Conservation (phyloP, 2,797 vertebrate genomes). For the Falco peregrinus region DNA sequence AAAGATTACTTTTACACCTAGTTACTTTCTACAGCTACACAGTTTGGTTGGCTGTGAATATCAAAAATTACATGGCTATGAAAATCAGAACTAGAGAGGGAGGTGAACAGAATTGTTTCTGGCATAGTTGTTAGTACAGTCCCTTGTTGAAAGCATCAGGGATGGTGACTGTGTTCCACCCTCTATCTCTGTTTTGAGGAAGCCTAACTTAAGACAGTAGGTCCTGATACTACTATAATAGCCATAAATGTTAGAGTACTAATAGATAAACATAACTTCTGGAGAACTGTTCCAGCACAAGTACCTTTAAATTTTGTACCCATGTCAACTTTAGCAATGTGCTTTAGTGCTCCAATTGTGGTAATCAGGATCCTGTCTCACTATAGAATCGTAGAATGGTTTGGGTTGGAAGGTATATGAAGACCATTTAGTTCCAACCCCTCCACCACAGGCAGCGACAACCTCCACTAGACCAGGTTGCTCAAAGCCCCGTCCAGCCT, state of each 20-base stretch:
- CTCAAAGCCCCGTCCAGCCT: no score
- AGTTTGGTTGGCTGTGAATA: neutral
- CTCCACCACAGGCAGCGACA: no score
- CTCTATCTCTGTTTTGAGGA: neutral
- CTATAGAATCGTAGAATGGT: no score
- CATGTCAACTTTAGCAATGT: neutral
- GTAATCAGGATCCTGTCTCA: neutral
- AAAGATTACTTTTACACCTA: neutral
- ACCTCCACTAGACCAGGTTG: no score
- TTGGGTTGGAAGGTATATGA: no score
- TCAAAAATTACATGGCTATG: neutral
- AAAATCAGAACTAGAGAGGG: neutral
- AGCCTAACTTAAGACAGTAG: neutral
- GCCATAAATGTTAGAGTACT: neutral
- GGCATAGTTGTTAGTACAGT: neutral
- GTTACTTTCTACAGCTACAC: neutral
- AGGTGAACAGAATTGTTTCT: neutral
- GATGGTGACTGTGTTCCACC: neutral
- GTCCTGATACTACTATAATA: neutral
- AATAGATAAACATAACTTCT: neutral
- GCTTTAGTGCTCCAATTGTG: neutral
- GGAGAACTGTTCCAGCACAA: neutral
- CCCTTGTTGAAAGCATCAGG: neutral
- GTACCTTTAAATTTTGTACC: neutral
- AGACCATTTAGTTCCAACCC: no score